A percentile compares a stretch with the other conserved stretches of the same genome.
Evolutionary conservation across 2,797 vertebrate species (phyloP).

Genomic region (Ctenochaetus hawaiiensis): DNA sequence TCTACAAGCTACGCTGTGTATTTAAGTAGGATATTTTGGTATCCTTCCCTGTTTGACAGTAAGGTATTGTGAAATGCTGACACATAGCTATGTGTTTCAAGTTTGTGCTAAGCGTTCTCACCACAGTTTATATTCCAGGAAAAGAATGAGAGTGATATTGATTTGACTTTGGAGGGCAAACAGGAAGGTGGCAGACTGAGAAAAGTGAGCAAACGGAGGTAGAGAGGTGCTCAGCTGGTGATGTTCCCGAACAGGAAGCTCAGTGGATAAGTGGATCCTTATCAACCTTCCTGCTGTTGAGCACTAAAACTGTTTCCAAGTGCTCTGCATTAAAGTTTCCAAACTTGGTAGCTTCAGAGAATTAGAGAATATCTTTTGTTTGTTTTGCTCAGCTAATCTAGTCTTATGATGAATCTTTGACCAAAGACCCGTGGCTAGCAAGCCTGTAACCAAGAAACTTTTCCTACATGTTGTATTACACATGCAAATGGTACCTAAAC

Average conservation of each 20-base stretch:
- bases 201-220: conserved; percentile 45
- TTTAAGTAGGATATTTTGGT: conserved; percentile 23
- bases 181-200: conserved; percentile 27
- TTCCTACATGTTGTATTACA: no score
- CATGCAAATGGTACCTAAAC: no score
- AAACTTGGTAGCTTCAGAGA: not conserved
- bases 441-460: no score
- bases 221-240: conserved; percentile 45
- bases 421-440: no score
- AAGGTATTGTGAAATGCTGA: conserved; percentile 43
- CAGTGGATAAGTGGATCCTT: conserved; percentile 28
- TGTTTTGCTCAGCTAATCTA: not conserved
- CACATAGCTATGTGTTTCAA: conserved; percentile 44
- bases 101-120: conserved; percentile 45
- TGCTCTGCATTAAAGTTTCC: conserved; percentile 4
- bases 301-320: not conserved
- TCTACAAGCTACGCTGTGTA: no score
- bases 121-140: conserved; percentile 37
- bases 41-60: conserved; percentile 17
- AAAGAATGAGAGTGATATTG: conserved; percentile 50
- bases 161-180: conserved; percentile 47
- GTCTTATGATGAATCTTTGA: not conserved
- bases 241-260: conserved; percentile 45
- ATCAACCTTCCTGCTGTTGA: conserved; percentile 36
- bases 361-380: not conserved